Percentiles rank a stretch among this genome's conserved stretches.
These are phyloP conservation scores for Danaus chrysippus DNA, from an alignment of 2,888 invertebrate genomes.

Conservation along the genomic window DNA sequence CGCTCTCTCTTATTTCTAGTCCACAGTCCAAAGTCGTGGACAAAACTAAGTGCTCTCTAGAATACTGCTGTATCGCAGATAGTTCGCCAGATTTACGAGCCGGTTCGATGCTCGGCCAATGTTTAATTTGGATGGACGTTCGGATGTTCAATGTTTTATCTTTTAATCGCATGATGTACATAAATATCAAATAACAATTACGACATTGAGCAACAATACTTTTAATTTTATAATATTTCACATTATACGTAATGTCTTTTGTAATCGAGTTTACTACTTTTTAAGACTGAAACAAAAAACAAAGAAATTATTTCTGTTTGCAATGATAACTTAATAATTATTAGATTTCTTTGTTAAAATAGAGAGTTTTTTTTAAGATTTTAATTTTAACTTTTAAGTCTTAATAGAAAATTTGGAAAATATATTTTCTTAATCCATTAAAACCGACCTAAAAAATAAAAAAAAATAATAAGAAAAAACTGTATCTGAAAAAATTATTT, in stretches of 20 bases:
- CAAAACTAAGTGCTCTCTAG: constrained; percentile 70
- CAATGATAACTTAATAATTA: too few relatives aligned
- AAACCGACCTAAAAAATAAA: not conserved
- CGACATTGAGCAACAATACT: not conserved
- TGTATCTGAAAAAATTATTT: constrained; percentile 12
- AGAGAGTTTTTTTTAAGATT: too few relatives aligned
- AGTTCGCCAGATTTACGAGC: constrained; percentile 64
- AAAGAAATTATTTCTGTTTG: too few relatives aligned
- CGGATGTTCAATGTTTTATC: constrained; percentile 17
- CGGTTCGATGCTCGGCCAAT: constrained; percentile 43
- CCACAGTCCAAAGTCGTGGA: constrained; percentile 49
- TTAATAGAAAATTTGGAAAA: not conserved
- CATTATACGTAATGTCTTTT: too few relatives aligned
- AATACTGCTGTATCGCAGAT: constrained; percentile 64
- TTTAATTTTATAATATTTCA: not conserved
- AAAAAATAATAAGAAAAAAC: not conserved
- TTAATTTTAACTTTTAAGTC: too few relatives aligned
- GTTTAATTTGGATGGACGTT: constrained; percentile 32
- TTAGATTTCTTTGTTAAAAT: too few relatives aligned
- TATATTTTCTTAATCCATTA: not conserved
- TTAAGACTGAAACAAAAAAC: too few relatives aligned
- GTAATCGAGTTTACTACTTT: too few relatives aligned
- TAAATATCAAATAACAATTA: not conserved
- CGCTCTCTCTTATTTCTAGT: constrained; percentile 29
- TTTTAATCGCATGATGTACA: not conserved